Base-by-base conservation (phyloP, 2,888 invertebrate genomes). In the Pyrochroa serraticornis region DNA sequence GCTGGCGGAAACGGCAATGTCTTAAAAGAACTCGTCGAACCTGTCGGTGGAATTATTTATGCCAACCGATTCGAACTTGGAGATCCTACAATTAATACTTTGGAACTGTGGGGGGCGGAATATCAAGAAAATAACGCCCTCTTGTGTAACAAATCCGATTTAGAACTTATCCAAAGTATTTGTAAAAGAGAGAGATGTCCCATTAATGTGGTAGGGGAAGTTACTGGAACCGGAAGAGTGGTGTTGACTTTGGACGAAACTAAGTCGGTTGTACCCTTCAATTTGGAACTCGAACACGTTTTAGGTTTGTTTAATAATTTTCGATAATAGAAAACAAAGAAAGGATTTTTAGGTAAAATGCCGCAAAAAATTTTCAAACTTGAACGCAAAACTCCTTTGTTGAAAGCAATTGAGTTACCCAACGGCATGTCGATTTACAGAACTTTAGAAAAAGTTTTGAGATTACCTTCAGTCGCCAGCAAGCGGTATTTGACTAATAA, bases 1-100 rank as follows among this genome's bases (percentile, higher is more conserved):
- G 98, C 98, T 6, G 98, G 98, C n/a, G 98, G 98, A 30, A 94
- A 95, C 75, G 94, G 97, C 1, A 99, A 99, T 77, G 98, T 99
- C 0, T 77, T 99, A 31, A 98, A 98, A 75, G 98, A 99, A 78
- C 81, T 99, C 3, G 95, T 95, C 0, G 97, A 98, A 71, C 97
- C 97, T 0, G 87, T 89, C 3, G 98, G 98, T 0, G 98, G 97
- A 0, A 85, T 93, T 0, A 94, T 98, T 58, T 92, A 91, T 73
- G 89, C 92, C 0, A 87, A 90, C 58, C 86, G 88, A 73, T 96
- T 97, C 75, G 89, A 93, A 64, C 82, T 98, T 30, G 98, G 97
- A 0, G 98, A 99, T 81, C 93, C 95, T 0, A 97, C 96, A 2
- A 89, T 98, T 49, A 95, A 91, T 49, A 89, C 93, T 0, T 80